Conservation (phyloP, 2,888 invertebrate genomes). For the Lasioglossum leucozonium region DNA sequence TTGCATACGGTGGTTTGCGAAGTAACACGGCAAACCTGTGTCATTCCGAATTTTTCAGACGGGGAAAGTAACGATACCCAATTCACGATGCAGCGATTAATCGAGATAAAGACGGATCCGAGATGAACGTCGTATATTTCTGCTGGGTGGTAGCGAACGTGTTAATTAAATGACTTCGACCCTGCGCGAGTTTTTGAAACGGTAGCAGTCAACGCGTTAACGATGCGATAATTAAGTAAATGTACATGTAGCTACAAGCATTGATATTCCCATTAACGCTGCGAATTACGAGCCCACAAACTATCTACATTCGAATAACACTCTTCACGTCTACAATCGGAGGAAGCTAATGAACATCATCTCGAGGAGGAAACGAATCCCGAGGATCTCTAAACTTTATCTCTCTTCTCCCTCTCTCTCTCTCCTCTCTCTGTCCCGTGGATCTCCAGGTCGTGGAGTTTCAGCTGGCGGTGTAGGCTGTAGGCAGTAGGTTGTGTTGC, state of each 20-base stretch:
- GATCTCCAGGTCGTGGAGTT: constrained; percentile 21
- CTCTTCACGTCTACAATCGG: neutral
- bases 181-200: neutral
- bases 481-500: constrained; percentile 57
- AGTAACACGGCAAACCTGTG: neutral
- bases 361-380: neutral
- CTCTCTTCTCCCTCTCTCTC: constrained; percentile 7
- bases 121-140: too few species aligned
- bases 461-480: constrained; percentile 39
- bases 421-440: constrained; percentile 13
- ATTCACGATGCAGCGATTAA: neutral
- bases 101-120: neutral
- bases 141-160: too few species aligned
- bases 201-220: neutral
- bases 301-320: neutral
- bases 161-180: neutral
- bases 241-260: neutral
- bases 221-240: neutral
- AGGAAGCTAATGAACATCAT: neutral
- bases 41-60: neutral
- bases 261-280: neutral
- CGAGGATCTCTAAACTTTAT: neutral
- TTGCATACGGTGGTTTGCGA: neutral
- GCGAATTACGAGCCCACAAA: neutral
- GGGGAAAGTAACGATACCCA: too few species aligned